Evolutionary conservation across 2,113 vertebrate species (phyloP).

Genomic region (Corydoras maculifer): DNA sequence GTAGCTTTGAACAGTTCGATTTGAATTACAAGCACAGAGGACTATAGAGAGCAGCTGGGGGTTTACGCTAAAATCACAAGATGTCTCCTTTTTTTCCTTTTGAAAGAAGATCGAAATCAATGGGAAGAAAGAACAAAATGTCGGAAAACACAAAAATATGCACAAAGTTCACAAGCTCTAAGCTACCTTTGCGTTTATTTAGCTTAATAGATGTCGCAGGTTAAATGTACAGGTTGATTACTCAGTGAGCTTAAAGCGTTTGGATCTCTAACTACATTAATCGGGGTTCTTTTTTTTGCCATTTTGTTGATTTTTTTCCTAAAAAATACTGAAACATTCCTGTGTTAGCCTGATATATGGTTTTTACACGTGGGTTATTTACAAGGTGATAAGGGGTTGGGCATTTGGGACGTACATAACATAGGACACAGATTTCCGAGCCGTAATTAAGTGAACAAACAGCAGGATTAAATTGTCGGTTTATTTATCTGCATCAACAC

Average conservation of each 20-base stretch:
- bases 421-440: neutral
- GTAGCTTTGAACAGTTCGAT: slow-evolving; percentile 56
- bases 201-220: slow-evolving; percentile 5
- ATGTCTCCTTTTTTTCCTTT: slow-evolving; percentile 4
- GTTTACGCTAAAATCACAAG: slow-evolving; percentile 29
- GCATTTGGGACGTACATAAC: slow-evolving; percentile 13
- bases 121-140: slow-evolving; percentile 26
- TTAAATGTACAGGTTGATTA: slow-evolving; percentile 48
- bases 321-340: slow-evolving; percentile 54
- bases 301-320: slow-evolving; percentile 31
- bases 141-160: slow-evolving; percentile 49
- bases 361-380: slow-evolving; percentile 41
- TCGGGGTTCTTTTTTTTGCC: slow-evolving; percentile 14
- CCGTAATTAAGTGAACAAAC: neutral
- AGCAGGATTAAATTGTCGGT: neutral
- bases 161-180: slow-evolving; percentile 42
- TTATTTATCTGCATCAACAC: neutral
- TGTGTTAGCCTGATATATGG: slow-evolving; percentile 40
- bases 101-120: slow-evolving; percentile 35
- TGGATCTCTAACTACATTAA: slow-evolving; percentile 40
- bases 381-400: slow-evolving; percentile 24
- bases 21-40: slow-evolving; percentile 60
- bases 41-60: slow-evolving; percentile 29
- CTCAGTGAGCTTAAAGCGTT: slow-evolving; percentile 37
- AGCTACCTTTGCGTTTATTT: slow-evolving; percentile 40